Evolutionary conservation across 2,797 vertebrate genomes (phyloP).

Genomic region (Limosa lapponica): DNA sequence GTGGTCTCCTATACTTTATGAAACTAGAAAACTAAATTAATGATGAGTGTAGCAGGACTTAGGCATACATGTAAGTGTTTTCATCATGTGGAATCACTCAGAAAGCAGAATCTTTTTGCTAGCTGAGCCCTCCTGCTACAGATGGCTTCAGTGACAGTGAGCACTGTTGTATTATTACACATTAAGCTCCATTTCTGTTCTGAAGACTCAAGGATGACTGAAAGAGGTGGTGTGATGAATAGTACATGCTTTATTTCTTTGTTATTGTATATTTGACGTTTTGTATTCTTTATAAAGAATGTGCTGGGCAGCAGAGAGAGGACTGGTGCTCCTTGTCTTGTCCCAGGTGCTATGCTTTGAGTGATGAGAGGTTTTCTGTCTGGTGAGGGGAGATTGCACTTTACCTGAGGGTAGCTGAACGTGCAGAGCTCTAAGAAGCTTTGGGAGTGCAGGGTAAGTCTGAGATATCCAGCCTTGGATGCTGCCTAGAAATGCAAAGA

Average conservation of each 20-base stretch:
- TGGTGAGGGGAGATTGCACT: neutral
- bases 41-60: neutral
- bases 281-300: neutral
- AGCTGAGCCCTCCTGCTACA: neutral
- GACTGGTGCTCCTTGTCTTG: neutral
- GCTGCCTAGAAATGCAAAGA: neutral
- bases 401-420: neutral
- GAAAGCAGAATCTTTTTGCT: neutral
- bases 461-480: neutral
- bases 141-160: neutral
- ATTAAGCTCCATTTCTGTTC: neutral
- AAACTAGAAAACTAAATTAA: neutral
- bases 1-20: neutral
- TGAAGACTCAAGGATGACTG: neutral
- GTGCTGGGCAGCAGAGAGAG: neutral
- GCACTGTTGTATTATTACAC: neutral
- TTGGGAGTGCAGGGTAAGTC: neutral
- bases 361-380: neutral
- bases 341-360: neutral
- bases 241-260: neutral
- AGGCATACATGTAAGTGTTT: neutral
- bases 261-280: neutral
- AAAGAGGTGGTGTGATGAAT: neutral
- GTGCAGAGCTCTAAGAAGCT: neutral
- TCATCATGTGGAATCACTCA: neutral